Percentiles rank a stretch among this genome's conserved stretches.
phyloP scores from a whole-genome alignment of 2,888 invertebrate species.

The Drosophila mimica region DNA sequence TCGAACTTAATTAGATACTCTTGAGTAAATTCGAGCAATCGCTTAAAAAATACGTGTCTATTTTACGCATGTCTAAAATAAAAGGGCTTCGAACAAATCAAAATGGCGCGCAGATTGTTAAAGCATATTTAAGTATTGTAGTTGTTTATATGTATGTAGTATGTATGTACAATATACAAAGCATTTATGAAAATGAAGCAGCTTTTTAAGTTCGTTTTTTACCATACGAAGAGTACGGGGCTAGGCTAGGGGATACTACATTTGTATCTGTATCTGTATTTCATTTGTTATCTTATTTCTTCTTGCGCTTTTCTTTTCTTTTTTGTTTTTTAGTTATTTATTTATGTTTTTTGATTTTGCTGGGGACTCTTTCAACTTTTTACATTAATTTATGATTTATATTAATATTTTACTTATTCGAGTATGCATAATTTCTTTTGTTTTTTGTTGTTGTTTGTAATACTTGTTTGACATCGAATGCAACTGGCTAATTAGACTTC shows the following conservation, averaged over 20 bases:
- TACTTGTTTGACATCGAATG: constrained; percentile 70
- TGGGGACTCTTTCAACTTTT: constrained; percentile 57
- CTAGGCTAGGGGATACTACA: constrained; percentile 42
- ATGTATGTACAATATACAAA: constrained; percentile 64
- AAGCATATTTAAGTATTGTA: constrained; percentile 56
- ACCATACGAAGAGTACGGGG: constrained; percentile 25
- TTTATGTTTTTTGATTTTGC: constrained; percentile 19
- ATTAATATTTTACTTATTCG: constrained; percentile 48
- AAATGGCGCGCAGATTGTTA: constrained; percentile 45
- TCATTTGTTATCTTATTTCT: constrained; percentile 8
- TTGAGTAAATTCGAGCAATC: constrained; percentile 64
- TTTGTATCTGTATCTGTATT: constrained; percentile 22
- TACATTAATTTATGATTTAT: constrained; percentile 61
- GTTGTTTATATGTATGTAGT: constrained; percentile 38
- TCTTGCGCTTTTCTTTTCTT: constrained; percentile 4
- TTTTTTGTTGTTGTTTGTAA: constrained; percentile 54
- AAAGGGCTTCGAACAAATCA: constrained; percentile 8
- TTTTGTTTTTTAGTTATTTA: constrained; percentile 9
- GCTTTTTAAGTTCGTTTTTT: constrained; percentile 35
- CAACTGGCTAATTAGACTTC: constrained; percentile 58
- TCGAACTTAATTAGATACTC: constrained; percentile 55
- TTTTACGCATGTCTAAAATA: constrained; percentile 23
- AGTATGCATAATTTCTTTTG: constrained; percentile 54
- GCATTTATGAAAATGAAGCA: constrained; percentile 63
- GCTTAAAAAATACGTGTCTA: constrained; percentile 30